Conservation (phyloP, 1,140 invertebrate genomes). For the Drosophila malerkotliana region DNA sequence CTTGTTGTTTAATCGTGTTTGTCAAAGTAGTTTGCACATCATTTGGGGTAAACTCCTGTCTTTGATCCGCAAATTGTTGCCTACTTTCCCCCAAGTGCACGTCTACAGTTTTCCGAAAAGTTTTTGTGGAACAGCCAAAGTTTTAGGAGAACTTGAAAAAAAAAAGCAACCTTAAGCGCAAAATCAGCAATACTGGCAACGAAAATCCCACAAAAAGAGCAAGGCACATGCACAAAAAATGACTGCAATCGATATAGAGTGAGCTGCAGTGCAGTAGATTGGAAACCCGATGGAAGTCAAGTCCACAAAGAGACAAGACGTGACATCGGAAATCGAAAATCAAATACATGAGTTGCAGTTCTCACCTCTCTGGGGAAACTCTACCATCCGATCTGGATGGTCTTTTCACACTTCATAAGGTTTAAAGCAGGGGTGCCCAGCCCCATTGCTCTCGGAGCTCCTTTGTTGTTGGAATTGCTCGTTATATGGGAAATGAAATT, state of each 20-base stretch:
- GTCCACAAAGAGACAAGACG: constrained; percentile 39
- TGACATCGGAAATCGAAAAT: constrained; percentile 50
- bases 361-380: constrained; percentile 14
- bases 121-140: constrained; percentile 11
- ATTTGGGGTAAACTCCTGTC: constrained; percentile 14
- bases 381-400: not conserved
- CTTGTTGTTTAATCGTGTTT: constrained; percentile 41
- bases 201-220: constrained; percentile 17
- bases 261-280: constrained; percentile 27
- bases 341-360: constrained; percentile 36
- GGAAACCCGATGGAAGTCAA: constrained; percentile 16
- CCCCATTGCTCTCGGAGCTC: no score
- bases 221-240: constrained; percentile 22
- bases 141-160: constrained; percentile 7
- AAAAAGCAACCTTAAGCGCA: constrained; percentile 18
- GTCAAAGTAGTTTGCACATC: constrained; percentile 58
- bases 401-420: constrained; percentile 51
- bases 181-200: constrained; percentile 9
- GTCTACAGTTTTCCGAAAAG: constrained; percentile 17
- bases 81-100: constrained; percentile 33
- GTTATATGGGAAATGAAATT: no score
- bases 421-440: no score
- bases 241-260: constrained; percentile 26
- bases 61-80: constrained; percentile 23
- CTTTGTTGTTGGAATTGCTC: no score